Base-by-base conservation (phyloP, 2,888 invertebrate species). In the Coleophora deauratella region DNA sequence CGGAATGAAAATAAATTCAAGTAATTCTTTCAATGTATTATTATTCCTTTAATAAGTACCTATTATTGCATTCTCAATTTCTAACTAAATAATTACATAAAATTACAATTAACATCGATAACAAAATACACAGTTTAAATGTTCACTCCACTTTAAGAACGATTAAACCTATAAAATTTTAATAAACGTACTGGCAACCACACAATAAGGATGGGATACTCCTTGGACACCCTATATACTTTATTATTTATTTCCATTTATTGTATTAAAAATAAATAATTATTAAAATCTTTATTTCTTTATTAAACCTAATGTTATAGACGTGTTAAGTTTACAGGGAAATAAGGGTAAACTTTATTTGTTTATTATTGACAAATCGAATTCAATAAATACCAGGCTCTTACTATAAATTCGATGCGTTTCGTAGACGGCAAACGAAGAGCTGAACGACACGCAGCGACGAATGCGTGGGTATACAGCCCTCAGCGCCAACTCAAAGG, bases 361-460 rank as follows among this genome's bases (percentile, higher is more conserved):
- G 59, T 66, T 75, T 72, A 71, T 74, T 75, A 68, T 72, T 77
- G 67, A 80, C 80, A 80, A 68, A 79, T 72, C 72, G 69, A 74
- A 70, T 66, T 73, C 74, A 72, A 76, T 72, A 80, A 82, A 73
- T 81, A 82, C 85, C 81, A 66, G 70, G 56, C 50, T 77, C 84
- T 85, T 85, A 85, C 84, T 84, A 81, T 84, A 78, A 80, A 53
- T 62, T 54, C 64, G 79, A 50, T 60, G 76, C 52, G 51, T 62
- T 50, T 55, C 48, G 65, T 53, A 42, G 60, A 33, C 53, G 39
- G 40, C 42, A 21, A 30, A 40, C 30, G 11, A 30, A 30, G 9
- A n/a, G 9, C 11, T 35, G 42, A 50, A 44, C 28, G 57, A 49
- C 40, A 21, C 47, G 44, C 51, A 27, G 11, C 46, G 54, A 49